Evolutionary conservation across 2,888 invertebrate genomes (phyloP).

Genomic region (Dicyrtoma fusca): DNA sequence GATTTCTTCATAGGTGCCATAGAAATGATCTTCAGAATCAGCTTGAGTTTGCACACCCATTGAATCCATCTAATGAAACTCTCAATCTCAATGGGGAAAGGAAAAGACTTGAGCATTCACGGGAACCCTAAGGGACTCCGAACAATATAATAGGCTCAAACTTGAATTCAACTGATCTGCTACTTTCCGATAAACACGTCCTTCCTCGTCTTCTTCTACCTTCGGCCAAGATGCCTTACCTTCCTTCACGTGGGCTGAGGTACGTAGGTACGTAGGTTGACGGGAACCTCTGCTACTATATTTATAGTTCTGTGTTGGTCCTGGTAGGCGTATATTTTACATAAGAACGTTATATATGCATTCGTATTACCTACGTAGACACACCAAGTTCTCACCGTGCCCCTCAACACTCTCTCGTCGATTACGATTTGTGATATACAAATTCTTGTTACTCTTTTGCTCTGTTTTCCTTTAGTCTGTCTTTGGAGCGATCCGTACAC

Average conservation of each 20-base stretch:
- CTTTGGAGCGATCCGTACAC: too few species aligned
- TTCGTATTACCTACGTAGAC: too few species aligned
- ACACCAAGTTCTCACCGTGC: too few species aligned
- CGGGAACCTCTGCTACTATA: conserved; percentile 4
- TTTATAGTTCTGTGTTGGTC: neutral
- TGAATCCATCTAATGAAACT: conserved; percentile 35
- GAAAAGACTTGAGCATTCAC: neutral
- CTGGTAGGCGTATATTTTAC: too few species aligned
- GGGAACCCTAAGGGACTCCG: neutral
- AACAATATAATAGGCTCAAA: conserved; percentile 13
- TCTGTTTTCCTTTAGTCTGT: too few species aligned
- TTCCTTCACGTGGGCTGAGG: neutral
- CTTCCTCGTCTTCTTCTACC: neutral
- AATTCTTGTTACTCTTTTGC: too few species aligned
- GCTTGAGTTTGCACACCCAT: conserved; percentile 29
- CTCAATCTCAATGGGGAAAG: conserved; percentile 21
- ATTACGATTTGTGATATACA: too few species aligned
- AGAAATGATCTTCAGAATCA: conserved; percentile 27
- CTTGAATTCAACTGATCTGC: conserved; percentile 22
- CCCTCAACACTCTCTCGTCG: too few species aligned
- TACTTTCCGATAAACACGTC: conserved; percentile 31
- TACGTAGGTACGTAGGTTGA: too few species aligned
- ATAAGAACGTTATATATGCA: too few species aligned
- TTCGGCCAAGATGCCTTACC: neutral
- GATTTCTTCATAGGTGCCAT: conserved; percentile 50